Evolutionary conservation across 2,888 invertebrate species (phyloP).

Genomic region (Habrosyne pyritoides): DNA sequence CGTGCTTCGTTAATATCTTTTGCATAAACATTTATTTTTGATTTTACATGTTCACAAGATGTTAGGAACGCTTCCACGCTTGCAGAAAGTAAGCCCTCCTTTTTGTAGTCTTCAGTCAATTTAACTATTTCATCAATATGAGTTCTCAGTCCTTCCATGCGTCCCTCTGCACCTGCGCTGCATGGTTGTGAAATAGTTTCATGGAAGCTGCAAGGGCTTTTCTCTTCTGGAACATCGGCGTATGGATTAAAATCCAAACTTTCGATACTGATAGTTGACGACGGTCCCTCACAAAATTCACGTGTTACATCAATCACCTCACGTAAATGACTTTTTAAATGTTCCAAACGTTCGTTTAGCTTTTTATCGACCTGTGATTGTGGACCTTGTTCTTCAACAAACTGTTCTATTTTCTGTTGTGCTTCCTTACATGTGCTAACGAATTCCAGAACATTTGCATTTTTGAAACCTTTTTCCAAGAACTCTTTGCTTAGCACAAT

Average conservation of each 20-base stretch:
- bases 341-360: constrained; percentile 25
- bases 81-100: constrained; percentile 30
- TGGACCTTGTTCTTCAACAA: constrained; percentile 16
- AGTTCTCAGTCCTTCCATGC: constrained; percentile 30
- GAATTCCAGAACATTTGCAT: constrained; percentile 29
- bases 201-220: constrained; percentile 19
- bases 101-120: constrained; percentile 35
- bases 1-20: constrained; percentile 14
- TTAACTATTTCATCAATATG: constrained; percentile 39
- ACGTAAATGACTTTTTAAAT: constrained; percentile 33
- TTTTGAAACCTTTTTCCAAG: constrained; percentile 27
- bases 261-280: constrained; percentile 27
- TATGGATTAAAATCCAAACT: constrained; percentile 32
- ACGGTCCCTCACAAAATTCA: constrained; percentile 27
- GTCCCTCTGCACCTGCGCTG: constrained; percentile 15
- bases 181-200: constrained; percentile 8
- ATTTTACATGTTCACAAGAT: constrained; percentile 36
- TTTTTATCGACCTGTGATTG: constrained; percentile 13
- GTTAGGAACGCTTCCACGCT: constrained; percentile 39
- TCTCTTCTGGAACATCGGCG: constrained; percentile 29
- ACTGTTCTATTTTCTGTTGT: constrained; percentile 26
- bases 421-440: constrained; percentile 35
- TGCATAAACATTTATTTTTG: constrained; percentile 33
- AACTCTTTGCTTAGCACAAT: constrained; percentile 33
- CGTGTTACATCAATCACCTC: constrained; percentile 32